Conservation (phyloP, 1,140 invertebrate species). For the Mactra quadrangularis region DNA sequence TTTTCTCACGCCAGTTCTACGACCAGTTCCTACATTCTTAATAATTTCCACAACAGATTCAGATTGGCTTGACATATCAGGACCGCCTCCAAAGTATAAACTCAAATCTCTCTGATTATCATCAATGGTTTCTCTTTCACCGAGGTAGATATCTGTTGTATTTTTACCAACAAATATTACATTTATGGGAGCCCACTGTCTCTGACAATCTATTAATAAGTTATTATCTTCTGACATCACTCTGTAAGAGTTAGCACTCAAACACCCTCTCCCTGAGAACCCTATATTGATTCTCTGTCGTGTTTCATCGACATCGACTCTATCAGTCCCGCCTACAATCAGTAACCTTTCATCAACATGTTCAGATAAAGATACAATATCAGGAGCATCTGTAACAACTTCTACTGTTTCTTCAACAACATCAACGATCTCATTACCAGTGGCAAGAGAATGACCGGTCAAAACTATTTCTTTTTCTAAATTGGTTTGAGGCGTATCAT, state of each 20-base stretch:
- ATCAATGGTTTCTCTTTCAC: neutral
- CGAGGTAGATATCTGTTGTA: constrained; percentile 22
- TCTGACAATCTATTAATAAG: constrained; percentile 11
- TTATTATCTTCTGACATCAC: constrained; percentile 12
- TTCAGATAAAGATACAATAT: neutral
- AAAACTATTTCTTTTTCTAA: constrained; percentile 4
- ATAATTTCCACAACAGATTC: constrained; percentile 9
- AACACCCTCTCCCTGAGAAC: neutral
- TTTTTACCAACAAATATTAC: neutral
- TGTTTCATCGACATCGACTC: neutral
- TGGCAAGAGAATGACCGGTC: neutral
- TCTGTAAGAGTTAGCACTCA: constrained; percentile 8
- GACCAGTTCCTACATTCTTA: constrained; percentile 9
- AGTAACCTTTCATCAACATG: constrained; percentile 20
- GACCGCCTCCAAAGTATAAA: constrained; percentile 17
- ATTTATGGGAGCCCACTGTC: constrained; percentile 17
- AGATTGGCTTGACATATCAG: neutral
- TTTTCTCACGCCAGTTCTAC: neutral
- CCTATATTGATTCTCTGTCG: neutral
- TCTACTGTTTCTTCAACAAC: too few relatives aligned
- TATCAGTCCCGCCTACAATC: constrained; percentile 14
- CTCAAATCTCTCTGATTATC: neutral
- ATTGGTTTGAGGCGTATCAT: neutral
- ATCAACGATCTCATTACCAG: too few relatives aligned
- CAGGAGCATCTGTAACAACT: neutral